Evolutionary conservation across 2,113 vertebrate species (phyloP).

Genomic region (Plecturocebus donacophilus): DNA sequence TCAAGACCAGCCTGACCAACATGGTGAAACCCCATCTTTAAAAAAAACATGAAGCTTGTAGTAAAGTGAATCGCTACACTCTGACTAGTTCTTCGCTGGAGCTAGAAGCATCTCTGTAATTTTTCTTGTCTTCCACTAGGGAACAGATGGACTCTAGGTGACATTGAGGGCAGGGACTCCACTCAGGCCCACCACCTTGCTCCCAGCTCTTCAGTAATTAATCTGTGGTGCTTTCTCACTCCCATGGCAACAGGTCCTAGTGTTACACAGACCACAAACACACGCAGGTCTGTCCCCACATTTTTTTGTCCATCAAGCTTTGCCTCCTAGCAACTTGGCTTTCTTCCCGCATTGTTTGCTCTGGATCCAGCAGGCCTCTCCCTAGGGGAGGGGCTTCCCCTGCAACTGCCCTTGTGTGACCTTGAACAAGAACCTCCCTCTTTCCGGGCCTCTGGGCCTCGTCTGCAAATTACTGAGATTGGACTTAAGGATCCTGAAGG

Average conservation of each 20-base stretch:
- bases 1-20: too few species aligned
- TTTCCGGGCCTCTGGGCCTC: neutral
- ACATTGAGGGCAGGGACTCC: neutral
- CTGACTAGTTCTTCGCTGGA: neutral
- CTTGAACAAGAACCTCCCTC: neutral
- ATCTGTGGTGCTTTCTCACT: neutral
- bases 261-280: neutral
- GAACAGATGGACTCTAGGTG: neutral
- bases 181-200: neutral
- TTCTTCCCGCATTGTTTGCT: neutral
- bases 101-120: neutral
- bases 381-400: neutral
- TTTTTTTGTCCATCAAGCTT: neutral
- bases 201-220: neutral
- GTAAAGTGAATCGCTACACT: neutral
- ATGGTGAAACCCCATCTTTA: too few species aligned
- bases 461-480: neutral
- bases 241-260: conserved; percentile 16
- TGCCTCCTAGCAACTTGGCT: conserved; percentile 57
- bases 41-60: neutral
- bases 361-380: neutral
- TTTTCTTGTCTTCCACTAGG: neutral
- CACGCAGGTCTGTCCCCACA: neutral
- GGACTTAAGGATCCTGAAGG: neutral
- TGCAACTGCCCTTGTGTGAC: neutral